phyloP scores from a whole-genome alignment of 1,140 invertebrate species.

The Thaumatotibia leucotreta region DNA sequence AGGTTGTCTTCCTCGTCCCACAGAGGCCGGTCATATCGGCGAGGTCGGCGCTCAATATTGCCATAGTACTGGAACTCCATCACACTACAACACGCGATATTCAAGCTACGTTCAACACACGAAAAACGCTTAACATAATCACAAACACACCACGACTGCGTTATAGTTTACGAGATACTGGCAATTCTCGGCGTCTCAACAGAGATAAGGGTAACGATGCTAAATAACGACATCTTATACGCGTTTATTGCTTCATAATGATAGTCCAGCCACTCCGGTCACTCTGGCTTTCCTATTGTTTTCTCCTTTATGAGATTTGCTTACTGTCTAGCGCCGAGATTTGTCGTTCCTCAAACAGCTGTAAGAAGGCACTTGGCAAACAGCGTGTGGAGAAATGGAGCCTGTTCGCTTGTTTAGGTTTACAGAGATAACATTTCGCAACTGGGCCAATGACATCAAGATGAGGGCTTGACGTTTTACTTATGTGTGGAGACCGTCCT shows the following conservation, averaged over 20 bases:
- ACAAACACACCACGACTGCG: conserved; percentile 48
- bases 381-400: background rate
- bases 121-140: conserved; percentile 17
- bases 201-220: conserved; percentile 54
- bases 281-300: conserved; percentile 19
- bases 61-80: conserved; percentile 70
- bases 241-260: conserved; percentile 21
- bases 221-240: conserved; percentile 23
- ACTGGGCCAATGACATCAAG: background rate
- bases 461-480: background rate
- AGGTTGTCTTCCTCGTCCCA: conserved; percentile 70
- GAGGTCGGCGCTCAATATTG: conserved; percentile 47
- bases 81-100: conserved; percentile 19
- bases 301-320: background rate
- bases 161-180: conserved; percentile 53
- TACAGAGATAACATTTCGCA: background rate
- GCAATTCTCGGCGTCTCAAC: conserved; percentile 47
- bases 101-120: conserved; percentile 21
- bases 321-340: background rate
- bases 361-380: too few relatives aligned
- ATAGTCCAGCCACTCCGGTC: conserved; percentile 11
- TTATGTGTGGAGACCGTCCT: background rate
- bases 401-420: background rate
- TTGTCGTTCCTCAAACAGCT: too few relatives aligned
- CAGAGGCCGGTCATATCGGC: conserved; percentile 56